Evolutionary conservation across 2,113 vertebrate genomes (phyloP), one percentile per base, ranked within the genome.

Genomic region (Trichomycterus rosablanca): DNA sequence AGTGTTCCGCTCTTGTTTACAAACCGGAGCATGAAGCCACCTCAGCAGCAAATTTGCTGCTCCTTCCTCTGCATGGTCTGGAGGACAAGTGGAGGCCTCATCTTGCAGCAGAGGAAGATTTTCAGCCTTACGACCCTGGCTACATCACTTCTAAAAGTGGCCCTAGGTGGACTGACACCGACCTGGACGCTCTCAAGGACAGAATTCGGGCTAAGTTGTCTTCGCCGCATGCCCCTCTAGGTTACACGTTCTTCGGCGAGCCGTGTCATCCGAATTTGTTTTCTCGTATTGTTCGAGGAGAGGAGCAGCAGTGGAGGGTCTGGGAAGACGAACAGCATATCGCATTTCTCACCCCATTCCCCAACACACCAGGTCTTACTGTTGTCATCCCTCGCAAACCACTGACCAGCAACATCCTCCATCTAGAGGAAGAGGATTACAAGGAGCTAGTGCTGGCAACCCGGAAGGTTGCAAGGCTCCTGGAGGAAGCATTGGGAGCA

Each of bases 321-420:
- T 89, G 87, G 87, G 85, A 89, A 24, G 81, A 87, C 4, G 46
- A 74, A 2, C 48, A 34, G 0, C 86, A 89, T 0, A 74, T 89
- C 23, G 83, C 85, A 5, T 84, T 89, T 37, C 85, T 89, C 68
- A 89, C 86, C 0, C 87, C 87, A 2, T 89, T 85, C 24, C 87
- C 87, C 34, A 88, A 87, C 71, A 66, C 80, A 0, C 86, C 86
- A 1, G 86, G 86, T 5, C 68, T 86, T 12, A 75, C 87, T 0
- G 84, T 88, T 43, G 52, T 89, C 19, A 75, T 86, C 8, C 86
- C 87, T 4, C 81, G 87, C 3, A 80, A 67, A 52, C 87, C 85
- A 3, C 59, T 88, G 46, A 75, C 83, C 59, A 88, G 86, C 0
- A 81, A 88, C 51, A 81, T 89, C 44, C 83, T 89, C 67, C 42